Percentiles rank a stretch among this genome's conserved stretches.
These are phyloP conservation scores for Disparrhopalites patrizii DNA, from an alignment of 2,888 invertebrate species.

Conservation along the genomic window DNA sequence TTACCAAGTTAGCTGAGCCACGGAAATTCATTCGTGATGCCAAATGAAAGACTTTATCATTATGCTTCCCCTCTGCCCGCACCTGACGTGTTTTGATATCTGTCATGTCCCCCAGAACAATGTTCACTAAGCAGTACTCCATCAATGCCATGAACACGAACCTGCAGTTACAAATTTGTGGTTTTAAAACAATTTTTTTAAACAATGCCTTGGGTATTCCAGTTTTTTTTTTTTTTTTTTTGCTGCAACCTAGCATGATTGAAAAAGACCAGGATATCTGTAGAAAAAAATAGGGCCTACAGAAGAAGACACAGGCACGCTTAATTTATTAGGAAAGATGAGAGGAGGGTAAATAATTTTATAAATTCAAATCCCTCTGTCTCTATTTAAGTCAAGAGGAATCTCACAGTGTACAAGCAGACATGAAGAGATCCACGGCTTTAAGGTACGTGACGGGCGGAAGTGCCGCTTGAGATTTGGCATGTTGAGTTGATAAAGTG, in stretches of 20 bases:
- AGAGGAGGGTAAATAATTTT: too few species aligned
- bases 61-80: constrained; percentile 29
- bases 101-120: constrained; percentile 71
- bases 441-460: constrained; percentile 92
- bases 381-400: too few species aligned
- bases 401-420: constrained; percentile 80
- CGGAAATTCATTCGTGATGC: constrained; percentile 44
- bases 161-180: constrained; percentile 54
- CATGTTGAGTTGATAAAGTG: constrained; percentile 85
- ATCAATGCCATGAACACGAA: constrained; percentile 91
- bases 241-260: too few species aligned
- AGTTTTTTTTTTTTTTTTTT: too few species aligned
- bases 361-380: too few species aligned
- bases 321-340: too few species aligned
- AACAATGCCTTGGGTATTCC: too few species aligned
- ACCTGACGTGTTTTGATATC: constrained; percentile 50
- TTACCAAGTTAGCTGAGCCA: constrained; percentile 31
- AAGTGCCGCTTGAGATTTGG: constrained; percentile 86
- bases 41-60: constrained; percentile 39
- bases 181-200: too few species aligned
- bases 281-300: too few species aligned
- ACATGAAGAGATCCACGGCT: constrained; percentile 90
- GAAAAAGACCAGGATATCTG: too few species aligned
- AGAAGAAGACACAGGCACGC: too few species aligned
- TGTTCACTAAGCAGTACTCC: constrained; percentile 88